phyloP scores from a whole-genome alignment of 1,140 invertebrate genomes.

The Aricia agestis region DNA sequence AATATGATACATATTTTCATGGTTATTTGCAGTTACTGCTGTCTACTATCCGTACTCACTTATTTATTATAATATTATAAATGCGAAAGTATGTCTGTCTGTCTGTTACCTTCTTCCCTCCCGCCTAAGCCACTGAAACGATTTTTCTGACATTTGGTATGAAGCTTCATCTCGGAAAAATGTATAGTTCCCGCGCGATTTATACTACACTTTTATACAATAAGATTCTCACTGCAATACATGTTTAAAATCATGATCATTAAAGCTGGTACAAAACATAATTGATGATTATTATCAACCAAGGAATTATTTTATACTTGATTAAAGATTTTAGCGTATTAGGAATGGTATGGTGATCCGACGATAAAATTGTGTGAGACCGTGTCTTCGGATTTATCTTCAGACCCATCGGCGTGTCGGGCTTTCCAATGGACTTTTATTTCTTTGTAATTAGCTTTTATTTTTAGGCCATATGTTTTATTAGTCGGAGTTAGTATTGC shows the following conservation, averaged over 20 bases:
- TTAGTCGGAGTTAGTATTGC: background rate
- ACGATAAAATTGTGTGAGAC: constrained; percentile 11
- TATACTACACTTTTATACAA: too few relatives aligned
- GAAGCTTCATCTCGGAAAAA: too few relatives aligned
- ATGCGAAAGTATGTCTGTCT: too few relatives aligned
- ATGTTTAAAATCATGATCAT: background rate
- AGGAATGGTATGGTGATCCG: constrained; percentile 10
- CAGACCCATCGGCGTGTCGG: constrained; percentile 6
- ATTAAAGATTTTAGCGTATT: constrained; percentile 8
- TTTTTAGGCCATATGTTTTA: background rate
- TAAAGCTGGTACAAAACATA: background rate
- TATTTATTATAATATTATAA: too few relatives aligned
- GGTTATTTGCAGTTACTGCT: too few relatives aligned
- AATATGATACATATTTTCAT: too few relatives aligned
- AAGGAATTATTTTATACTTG: constrained; percentile 5
- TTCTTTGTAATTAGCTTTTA: constrained; percentile 13
- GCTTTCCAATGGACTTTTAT: constrained; percentile 9
- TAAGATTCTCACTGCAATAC: too few relatives aligned
- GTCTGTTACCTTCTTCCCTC: too few relatives aligned
- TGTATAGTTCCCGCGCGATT: too few relatives aligned
- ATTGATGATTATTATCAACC: background rate
- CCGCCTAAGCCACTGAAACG: too few relatives aligned
- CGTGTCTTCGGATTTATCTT: constrained; percentile 9
- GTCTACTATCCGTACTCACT: too few relatives aligned
- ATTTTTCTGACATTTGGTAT: too few relatives aligned